Evolutionary conservation across 2,888 invertebrate species (phyloP), one percentile per base, ranked within the genome.

Genomic region (Thereva unica): DNA sequence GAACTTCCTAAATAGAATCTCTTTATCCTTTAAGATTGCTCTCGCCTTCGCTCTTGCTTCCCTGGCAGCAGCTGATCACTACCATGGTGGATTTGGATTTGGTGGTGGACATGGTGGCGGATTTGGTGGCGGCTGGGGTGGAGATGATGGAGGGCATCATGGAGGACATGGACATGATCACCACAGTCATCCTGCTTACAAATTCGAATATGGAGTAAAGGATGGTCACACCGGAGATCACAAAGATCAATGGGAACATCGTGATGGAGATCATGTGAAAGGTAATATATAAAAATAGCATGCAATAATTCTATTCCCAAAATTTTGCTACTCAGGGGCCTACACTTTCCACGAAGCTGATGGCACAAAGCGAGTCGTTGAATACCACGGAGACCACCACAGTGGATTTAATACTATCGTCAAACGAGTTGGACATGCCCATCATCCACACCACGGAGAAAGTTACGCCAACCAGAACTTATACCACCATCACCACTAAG

Each of bases 261-360:
- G 84, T 40, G 82, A 84, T 72, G 84, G 84, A 23, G 84, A 83
- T 72, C 75, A 77, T 67, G 84, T 84, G 5, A 84, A 84, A 70
- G 78, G 78, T 75, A 57, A 42, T 34, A 23, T 23, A 52, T 0
- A 2, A 9, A 35, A 6, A 9, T 2, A 12, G 38, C 35, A 4
- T 8, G 37, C 1, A 7, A 3, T 6, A 9, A 3, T 41, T 44
- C 10, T 12, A 9, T 1, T 23, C 7, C 5, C 23, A n/a, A 12
- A 23, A 41, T 1, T 6, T 4, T 5, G 10, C 35, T 54, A 8
- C 9, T 4, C 42, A 76, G 76, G 76, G 49, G 75, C 76, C 55
- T 89, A 89, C 76, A 88, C 88, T 72, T 81, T 89, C 23, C 76
- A 89, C 55, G 88, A 89, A 77, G 85, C 88, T 42, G 89, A 88